These are phyloP conservation scores for Enoplosus armatus DNA, from an alignment of 2,797 vertebrate species.

Conservation along the genomic window DNA sequence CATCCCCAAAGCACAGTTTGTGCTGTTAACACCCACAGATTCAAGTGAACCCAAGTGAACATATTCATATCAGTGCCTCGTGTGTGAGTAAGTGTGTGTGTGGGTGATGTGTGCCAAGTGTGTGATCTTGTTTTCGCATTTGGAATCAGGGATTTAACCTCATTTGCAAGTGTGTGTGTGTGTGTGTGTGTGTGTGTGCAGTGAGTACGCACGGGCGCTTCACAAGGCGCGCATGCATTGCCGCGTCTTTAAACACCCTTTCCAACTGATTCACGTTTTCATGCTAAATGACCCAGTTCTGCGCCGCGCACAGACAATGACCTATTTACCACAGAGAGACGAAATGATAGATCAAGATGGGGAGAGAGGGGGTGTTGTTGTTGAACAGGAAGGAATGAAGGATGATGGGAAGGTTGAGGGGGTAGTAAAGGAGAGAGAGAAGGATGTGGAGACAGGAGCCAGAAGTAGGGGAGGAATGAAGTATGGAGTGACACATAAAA, in stretches of 20 bases:
- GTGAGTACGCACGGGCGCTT: neutral
- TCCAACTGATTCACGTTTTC: slow-evolving; percentile 62
- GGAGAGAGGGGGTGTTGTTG: slow-evolving; percentile 20
- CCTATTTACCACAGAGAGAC: slow-evolving; percentile 70
- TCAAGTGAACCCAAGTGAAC: slow-evolving; percentile 44
- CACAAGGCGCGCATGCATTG: slow-evolving; percentile 11
- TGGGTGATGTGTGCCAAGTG: slow-evolving; percentile 24
- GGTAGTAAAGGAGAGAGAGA: neutral
- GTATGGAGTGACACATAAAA: slow-evolving; percentile 42
- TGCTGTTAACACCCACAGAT: slow-evolving; percentile 63
- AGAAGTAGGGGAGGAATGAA: slow-evolving; percentile 37
- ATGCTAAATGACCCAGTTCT: slow-evolving; percentile 77
- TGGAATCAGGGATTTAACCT: slow-evolving; percentile 62
- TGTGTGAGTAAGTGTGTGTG: slow-evolving; percentile 14
- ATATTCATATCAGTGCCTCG: slow-evolving; percentile 25
- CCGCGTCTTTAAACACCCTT: slow-evolving; percentile 47
- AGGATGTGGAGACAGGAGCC: slow-evolving; percentile 27
- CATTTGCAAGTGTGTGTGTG: slow-evolving; percentile 34
- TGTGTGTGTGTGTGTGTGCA: slow-evolving; percentile 1
- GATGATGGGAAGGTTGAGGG: slow-evolving; percentile 25
- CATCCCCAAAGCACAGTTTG: slow-evolving; percentile 44
- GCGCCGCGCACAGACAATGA: slow-evolving; percentile 62
- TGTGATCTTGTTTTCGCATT: slow-evolving; percentile 51
- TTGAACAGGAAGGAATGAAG: slow-evolving; percentile 32
- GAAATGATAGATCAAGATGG: slow-evolving; percentile 43